Evolutionary conservation across 1,140 invertebrate genomes (phyloP), one percentile per base, ranked within the genome.

Genomic region (Telenomus remus): DNA sequence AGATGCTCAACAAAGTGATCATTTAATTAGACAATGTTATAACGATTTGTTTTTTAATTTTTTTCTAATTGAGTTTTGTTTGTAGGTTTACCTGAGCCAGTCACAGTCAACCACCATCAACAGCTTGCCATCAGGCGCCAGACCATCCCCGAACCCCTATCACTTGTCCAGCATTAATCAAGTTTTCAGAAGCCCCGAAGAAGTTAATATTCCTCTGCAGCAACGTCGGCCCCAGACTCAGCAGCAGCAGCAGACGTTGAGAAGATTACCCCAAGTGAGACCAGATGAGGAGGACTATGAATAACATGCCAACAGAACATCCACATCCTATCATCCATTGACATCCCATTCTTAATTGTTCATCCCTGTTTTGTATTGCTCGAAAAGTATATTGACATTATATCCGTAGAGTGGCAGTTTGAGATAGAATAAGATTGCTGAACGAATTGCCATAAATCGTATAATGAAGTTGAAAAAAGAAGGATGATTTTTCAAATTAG

Each of bases 141-240:
- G 86, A 60, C 84, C 86, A 0, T 84, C 84, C 42, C 47, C 71
- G 57, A 57, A 79, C 57, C 76, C 78, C 0, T 87, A 82, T 63
- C 86, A 85, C 68, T 61, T 87, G 57, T 85, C 85, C 0, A 11
- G 57, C 10, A 61, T 85, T 5, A 88, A 88, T 8, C 93, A 94
- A 82, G 94, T 95, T 5, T 96, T 94, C 84, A 91, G 93, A 65
- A 94, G 93, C 13, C 93, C 94, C 1, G 94, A 96, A 83, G 94
- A 95, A 81, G 93, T 95, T 0, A 95, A 96, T 82, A 95, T 95
- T 66, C 94, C 94, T 0, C 88, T 95, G 33, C 92, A 92, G 54
- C 94, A 95, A 76, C 90, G 94, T 78, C 87, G 93, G 80, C 92
- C 93, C 4, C 86, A 85, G 47, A 11, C 43, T 4, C 43, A 78